Evolutionary conservation across 2,797 vertebrate genomes (phyloP).

Genomic region (Sebastes glaucus): DNA sequence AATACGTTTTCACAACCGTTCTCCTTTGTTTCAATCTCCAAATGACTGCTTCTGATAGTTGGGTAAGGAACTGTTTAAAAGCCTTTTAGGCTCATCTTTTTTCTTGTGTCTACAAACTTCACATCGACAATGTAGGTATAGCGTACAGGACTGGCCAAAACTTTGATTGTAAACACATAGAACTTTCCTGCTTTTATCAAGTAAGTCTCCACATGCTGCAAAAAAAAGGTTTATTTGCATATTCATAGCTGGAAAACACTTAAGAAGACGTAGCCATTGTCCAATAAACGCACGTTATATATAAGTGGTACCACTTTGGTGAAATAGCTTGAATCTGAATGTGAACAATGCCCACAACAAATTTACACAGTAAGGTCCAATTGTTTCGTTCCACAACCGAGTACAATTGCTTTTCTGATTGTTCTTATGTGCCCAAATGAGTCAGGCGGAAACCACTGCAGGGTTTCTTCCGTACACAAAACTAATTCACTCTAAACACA

Average conservation of each 20-base stretch:
- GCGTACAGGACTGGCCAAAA: background rate
- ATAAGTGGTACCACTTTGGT: conserved; percentile 12
- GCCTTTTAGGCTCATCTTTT: background rate
- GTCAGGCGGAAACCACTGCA: conserved; percentile 40
- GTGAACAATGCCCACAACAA: conserved; percentile 35
- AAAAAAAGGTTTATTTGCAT: background rate
- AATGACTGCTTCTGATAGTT: background rate
- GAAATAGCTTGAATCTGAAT: conserved; percentile 34
- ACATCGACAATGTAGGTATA: background rate
- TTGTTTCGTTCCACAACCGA: conserved; percentile 36
- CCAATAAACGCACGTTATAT: background rate
- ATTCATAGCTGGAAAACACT: conserved; percentile 8
- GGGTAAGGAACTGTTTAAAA: background rate
- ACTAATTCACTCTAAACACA: conserved; percentile 40
- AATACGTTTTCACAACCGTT: background rate
- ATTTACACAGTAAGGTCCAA: conserved; percentile 29
- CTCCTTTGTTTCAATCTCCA: background rate
- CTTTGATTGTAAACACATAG: background rate
- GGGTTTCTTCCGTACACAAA: conserved; percentile 38
- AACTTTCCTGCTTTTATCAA: background rate
- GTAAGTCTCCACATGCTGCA: background rate
- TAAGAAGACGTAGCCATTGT: conserved; percentile 4
- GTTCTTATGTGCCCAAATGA: conserved; percentile 45
- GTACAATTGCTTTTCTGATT: conserved; percentile 52
- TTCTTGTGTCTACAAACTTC: background rate